phyloP scores from a whole-genome alignment of 2,888 invertebrate species.

The Lamellibrachia columna region DNA sequence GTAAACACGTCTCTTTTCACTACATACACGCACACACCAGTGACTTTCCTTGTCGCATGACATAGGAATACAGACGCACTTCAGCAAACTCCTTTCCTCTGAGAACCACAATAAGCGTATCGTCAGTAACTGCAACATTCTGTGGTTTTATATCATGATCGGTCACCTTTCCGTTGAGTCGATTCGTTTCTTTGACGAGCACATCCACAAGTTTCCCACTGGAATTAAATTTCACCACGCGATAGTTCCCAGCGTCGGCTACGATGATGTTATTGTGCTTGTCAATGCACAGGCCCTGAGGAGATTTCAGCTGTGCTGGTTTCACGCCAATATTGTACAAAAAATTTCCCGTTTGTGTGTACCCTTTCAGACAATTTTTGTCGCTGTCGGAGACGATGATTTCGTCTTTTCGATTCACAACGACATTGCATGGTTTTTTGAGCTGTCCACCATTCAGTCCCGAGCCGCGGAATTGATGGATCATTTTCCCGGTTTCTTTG shows the following conservation, averaged over 20 bases:
- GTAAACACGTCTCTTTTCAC: neutral
- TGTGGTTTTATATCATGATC: neutral
- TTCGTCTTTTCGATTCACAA: conserved; percentile 51
- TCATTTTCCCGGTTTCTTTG: conserved; percentile 52
- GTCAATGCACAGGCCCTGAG: conserved; percentile 56
- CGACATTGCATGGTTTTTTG: conserved; percentile 48
- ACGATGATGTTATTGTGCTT: conserved; percentile 45
- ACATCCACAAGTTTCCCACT: conserved; percentile 24
- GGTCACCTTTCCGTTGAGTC: neutral
- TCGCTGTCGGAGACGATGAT: conserved; percentile 55
- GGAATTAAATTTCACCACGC: conserved; percentile 6
- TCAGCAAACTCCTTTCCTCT: conserved; percentile 56
- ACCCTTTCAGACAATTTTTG: conserved; percentile 54
- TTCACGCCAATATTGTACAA: conserved; percentile 49
- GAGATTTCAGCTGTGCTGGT: conserved; percentile 49
- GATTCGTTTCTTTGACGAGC: conserved; percentile 8
- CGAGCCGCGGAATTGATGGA: conserved; percentile 54
- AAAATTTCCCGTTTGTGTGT: conserved; percentile 51
- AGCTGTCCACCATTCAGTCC: conserved; percentile 54
- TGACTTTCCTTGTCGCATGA: too few relatives aligned
- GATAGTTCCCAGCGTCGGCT: conserved; percentile 20
- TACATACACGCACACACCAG: neutral
- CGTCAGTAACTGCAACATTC: neutral
- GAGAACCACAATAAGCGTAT: neutral
- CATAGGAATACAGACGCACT: conserved; percentile 47